These are phyloP conservation scores for Conomelus anceps DNA, from an alignment of 2,888 invertebrate genomes.

Conservation along the genomic window DNA sequence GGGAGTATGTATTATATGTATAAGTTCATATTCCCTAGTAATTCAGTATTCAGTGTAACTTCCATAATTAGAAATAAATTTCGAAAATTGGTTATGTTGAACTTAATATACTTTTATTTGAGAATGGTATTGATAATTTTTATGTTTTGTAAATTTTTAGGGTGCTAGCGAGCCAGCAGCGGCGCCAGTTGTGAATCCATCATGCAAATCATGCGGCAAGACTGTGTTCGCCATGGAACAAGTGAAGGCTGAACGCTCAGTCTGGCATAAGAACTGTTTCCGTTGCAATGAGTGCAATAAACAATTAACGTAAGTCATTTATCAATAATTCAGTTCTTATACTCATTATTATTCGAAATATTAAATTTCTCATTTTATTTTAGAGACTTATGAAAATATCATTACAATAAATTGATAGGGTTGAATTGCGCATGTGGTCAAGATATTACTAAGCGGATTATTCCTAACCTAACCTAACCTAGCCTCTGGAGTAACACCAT, in stretches of 20 bases:
- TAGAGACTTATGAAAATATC: not conserved
- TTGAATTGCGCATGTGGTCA: too few species aligned
- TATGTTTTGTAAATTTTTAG: conserved; percentile 9
- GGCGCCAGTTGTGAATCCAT: conserved; percentile 39
- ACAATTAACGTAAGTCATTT: conserved; percentile 71
- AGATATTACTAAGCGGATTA: too few species aligned
- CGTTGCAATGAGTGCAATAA: conserved; percentile 88
- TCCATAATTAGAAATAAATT: too few species aligned
- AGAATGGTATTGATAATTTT: too few species aligned
- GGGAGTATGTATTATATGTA: too few species aligned
- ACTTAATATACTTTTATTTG: too few species aligned
- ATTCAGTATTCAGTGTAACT: too few species aligned
- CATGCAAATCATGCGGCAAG: conserved; percentile 77
- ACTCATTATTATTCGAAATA: not conserved
- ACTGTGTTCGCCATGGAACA: conserved; percentile 96
- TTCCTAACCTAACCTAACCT: too few species aligned
- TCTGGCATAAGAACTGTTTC: conserved; percentile 95
- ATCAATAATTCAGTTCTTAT: not conserved
- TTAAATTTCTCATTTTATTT: not conserved
- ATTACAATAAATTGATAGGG: not conserved
- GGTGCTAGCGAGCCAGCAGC: conserved; percentile 40
- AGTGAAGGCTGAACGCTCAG: conserved; percentile 80
- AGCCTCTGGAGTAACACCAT: too few species aligned
- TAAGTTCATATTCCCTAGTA: too few species aligned
- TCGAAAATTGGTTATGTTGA: too few species aligned